These are phyloP conservation scores for Galeruca laticollis DNA, from an alignment of 2,888 invertebrate genomes.

Conservation along the genomic window DNA sequence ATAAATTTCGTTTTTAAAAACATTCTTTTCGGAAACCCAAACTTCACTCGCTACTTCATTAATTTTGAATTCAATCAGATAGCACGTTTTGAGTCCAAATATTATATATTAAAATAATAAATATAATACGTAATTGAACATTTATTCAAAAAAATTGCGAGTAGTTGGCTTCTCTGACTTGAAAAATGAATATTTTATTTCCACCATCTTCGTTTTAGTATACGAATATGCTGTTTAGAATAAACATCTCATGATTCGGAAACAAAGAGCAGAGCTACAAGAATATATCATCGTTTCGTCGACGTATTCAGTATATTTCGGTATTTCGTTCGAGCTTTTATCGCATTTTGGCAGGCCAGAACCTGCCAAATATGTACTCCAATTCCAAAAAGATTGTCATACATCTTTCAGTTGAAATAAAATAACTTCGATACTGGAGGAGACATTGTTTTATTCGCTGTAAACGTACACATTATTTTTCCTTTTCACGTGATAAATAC, in stretches of 20 bases:
- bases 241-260: constrained; percentile 33
- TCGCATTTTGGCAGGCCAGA: constrained; percentile 60
- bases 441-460: constrained; percentile 60
- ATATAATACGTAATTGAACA: no score
- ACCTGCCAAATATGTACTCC: constrained; percentile 59
- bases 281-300: constrained; percentile 62
- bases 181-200: neutral
- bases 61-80: no score
- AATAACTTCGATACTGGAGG: constrained; percentile 55
- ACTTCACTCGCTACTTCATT: no score
- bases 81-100: no score
- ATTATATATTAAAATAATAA: no score
- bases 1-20: no score
- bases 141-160: no score
- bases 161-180: neutral
- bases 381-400: constrained; percentile 58
- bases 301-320: constrained; percentile 54
- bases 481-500: neutral
- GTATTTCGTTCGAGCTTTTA: constrained; percentile 57
- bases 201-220: constrained; percentile 20
- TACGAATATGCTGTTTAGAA: constrained; percentile 43
- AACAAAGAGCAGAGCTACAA: constrained; percentile 41
- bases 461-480: constrained; percentile 15
- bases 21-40: no score
- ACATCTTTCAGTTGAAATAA: constrained; percentile 58